phyloP scores from a whole-genome alignment of 1,140 invertebrate genomes.

The Rhopalosiphum padi region DNA sequence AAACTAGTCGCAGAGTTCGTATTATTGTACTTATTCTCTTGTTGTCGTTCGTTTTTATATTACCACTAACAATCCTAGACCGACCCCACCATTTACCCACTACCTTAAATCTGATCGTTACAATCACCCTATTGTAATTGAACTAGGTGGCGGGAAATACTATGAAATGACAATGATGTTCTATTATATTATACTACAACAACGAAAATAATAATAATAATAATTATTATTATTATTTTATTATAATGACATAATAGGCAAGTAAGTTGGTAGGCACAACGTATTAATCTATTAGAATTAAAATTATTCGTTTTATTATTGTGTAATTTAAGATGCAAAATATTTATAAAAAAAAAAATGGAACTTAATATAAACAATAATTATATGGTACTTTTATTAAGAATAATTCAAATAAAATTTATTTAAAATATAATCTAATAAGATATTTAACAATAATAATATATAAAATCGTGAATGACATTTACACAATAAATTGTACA shows the following conservation, averaged over 20 bases:
- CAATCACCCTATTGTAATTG: slow-evolving; percentile 31
- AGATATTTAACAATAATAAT: not conserved
- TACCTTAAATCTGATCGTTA: not conserved
- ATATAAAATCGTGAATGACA: not conserved
- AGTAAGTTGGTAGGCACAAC: not conserved
- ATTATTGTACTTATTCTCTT: not conserved
- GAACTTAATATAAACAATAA: not conserved
- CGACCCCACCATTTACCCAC: not conserved
- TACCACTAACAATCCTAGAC: slow-evolving; percentile 2
- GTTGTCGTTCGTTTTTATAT: slow-evolving; percentile 38
- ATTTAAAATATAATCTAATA: not conserved
- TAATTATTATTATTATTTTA: not conserved
- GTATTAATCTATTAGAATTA: not conserved
- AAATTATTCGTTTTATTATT: not conserved
- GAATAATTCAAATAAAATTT: not conserved
- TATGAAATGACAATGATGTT: slow-evolving; percentile 9
- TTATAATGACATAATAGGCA: not conserved
- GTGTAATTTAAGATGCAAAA: not conserved
- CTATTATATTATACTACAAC: not conserved
- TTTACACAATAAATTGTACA: not conserved
- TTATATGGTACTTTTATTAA: not conserved
- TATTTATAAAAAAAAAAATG: not conserved
- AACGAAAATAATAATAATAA: not conserved
- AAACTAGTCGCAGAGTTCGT: not conserved
- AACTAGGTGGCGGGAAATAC: slow-evolving; percentile 9